Evolutionary conservation across 2,797 vertebrate species (phyloP).

Genomic region (Brachyrhaphis roseni): DNA sequence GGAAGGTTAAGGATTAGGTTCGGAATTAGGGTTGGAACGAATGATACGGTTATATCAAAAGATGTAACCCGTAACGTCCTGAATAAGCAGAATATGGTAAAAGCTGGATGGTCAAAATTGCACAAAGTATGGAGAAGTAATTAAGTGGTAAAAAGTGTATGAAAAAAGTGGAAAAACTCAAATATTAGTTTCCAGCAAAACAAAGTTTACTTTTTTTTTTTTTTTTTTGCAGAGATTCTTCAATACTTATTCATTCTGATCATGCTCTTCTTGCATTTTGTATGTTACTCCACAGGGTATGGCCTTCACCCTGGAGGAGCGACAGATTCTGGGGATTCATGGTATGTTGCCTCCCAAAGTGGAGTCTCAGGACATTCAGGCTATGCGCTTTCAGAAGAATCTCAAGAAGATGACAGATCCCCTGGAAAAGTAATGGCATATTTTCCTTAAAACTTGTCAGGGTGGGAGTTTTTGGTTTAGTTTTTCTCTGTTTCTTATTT

Average conservation of each 20-base stretch:
- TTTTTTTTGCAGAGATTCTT: neutral
- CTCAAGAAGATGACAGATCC: constrained; percentile 91
- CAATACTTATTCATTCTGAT: neutral
- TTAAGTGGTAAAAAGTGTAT: too few relatives aligned
- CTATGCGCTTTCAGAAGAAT: constrained; percentile 93
- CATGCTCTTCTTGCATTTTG: neutral
- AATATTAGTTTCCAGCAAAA: neutral
- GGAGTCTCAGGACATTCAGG: constrained; percentile 94
- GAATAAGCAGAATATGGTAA: too few relatives aligned
- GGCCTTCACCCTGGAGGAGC: constrained; percentile 91
- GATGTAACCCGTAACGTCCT: too few relatives aligned
- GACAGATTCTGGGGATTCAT: constrained; percentile 94
- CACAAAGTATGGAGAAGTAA: too few relatives aligned
- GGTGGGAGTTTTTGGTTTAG: neutral
- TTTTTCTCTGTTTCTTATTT: neutral
- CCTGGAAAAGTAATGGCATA: constrained; percentile 87
- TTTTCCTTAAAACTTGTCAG: neutral
- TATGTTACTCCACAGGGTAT: constrained; percentile 85
- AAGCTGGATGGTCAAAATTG: too few relatives aligned
- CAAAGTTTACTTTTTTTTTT: neutral
- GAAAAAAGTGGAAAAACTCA: too few relatives aligned
- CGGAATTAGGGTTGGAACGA: too few relatives aligned
- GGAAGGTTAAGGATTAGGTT: too few relatives aligned
- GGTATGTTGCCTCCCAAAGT: constrained; percentile 95
- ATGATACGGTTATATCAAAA: too few relatives aligned